Evolutionary conservation across 2,888 invertebrate genomes (phyloP).

Genomic region (Ophraella communa): DNA sequence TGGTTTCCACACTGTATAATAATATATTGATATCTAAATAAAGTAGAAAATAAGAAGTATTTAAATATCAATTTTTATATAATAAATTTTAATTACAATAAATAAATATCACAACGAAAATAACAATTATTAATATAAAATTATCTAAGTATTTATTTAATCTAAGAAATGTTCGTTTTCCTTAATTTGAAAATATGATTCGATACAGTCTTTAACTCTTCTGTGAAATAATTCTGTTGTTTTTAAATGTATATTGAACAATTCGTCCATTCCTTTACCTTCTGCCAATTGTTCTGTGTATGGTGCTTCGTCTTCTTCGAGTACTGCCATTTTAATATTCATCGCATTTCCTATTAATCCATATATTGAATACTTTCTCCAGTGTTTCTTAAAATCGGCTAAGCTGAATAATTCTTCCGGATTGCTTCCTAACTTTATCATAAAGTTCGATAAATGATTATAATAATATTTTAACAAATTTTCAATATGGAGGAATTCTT

Average conservation of each 20-base stretch:
- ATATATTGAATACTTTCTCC: conserved; percentile 23
- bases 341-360: not conserved
- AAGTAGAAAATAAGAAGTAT: too few species aligned
- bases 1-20: too few species aligned
- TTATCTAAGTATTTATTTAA: too few species aligned
- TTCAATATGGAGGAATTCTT: conserved; percentile 13
- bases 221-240: not conserved
- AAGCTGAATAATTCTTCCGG: conserved; percentile 16
- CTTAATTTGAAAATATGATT: not conserved
- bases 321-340: conserved; percentile 1
- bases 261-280: not conserved
- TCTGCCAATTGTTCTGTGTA: conserved; percentile 1
- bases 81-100: too few species aligned
- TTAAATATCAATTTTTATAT: too few species aligned
- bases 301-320: conserved; percentile 13
- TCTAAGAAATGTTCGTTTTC: not conserved
- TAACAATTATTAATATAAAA: too few species aligned
- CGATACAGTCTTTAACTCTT: not conserved
- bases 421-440: conserved; percentile 14
- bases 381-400: conserved; percentile 16
- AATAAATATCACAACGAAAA: too few species aligned
- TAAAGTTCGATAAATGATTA: not conserved
- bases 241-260: not conserved
- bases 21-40: too few species aligned
- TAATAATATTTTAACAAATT: conserved; percentile 2